Evolutionary conservation across 2,888 invertebrate genomes (phyloP).

Genomic region (Pegoplata infirma): DNA sequence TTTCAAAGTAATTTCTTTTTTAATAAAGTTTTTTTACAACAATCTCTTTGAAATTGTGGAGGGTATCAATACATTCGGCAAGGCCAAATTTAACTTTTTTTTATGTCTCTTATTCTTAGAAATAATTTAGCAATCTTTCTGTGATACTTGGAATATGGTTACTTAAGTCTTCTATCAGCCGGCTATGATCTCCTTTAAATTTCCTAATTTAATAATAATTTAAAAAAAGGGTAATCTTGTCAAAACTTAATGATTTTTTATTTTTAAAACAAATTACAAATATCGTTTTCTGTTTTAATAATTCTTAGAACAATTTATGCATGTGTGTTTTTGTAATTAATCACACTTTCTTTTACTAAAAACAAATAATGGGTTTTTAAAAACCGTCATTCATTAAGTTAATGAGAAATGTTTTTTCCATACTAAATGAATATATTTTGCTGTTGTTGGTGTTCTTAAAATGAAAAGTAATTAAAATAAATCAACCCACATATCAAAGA

Average conservation of each 20-base stretch:
- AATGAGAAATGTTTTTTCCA: slow-evolving; percentile 33
- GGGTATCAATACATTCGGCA: no score
- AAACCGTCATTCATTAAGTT: slow-evolving; percentile 44
- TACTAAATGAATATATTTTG: background rate
- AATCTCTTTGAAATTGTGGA: no score
- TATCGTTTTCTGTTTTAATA: background rate
- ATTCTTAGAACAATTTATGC: background rate
- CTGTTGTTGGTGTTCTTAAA: background rate
- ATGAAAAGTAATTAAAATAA: slow-evolving; percentile 48
- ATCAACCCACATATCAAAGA: slow-evolving; percentile 18
- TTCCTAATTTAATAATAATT: no score
- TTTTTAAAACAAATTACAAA: background rate
- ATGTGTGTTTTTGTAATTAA: slow-evolving; percentile 32
- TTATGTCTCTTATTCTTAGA: no score
- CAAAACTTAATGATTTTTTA: background rate
- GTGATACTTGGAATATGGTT: no score
- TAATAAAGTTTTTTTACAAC: no score
- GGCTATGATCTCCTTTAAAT: no score
- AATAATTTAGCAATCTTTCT: no score
- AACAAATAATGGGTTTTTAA: slow-evolving; percentile 27
- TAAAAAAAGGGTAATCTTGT: no score
- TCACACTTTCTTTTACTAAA: slow-evolving; percentile 33
- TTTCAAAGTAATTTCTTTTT: no score
- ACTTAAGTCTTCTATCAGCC: no score
- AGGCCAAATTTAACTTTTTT: no score